phyloP scores from a whole-genome alignment of 2,888 invertebrate genomes.

The Archips xylosteana region DNA sequence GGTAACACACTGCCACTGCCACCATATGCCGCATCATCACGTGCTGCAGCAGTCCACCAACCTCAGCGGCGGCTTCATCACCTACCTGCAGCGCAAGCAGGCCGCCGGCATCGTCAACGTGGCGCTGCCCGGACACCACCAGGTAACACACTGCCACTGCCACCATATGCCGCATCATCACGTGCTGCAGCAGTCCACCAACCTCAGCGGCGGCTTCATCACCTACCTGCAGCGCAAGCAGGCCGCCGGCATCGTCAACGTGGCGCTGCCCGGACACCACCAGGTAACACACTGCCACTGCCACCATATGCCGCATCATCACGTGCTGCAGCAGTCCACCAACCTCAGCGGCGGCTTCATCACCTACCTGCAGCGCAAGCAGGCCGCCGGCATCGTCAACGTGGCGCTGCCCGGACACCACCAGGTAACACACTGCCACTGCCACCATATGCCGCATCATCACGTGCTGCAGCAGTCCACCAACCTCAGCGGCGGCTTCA shows the following conservation, averaged over 20 bases:
- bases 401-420: constrained; percentile 96
- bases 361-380: constrained; percentile 97
- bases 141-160: constrained; percentile 67
- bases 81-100: constrained; percentile 98
- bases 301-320: too few species aligned
- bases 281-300: constrained; percentile 74
- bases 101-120: constrained; percentile 99
- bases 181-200: constrained; percentile 96
- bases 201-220: constrained; percentile 96
- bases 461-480: constrained; percentile 97
- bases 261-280: constrained; percentile 95
- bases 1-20: constrained; percentile 57
- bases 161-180: constrained; percentile 62
- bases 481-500: constrained; percentile 96
- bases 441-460: too few species aligned
- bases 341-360: constrained; percentile 97
- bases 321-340: constrained; percentile 96
- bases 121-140: constrained; percentile 94
- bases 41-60: constrained; percentile 96
- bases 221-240: constrained; percentile 98
- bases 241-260: constrained; percentile 99
- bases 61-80: constrained; percentile 96
- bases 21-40: constrained; percentile 64
- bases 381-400: constrained; percentile 99
- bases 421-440: constrained; percentile 74